Evolutionary conservation across 92 coral and sea anemone species (phyloP).

Genomic region (Bergia sp.): DNA sequence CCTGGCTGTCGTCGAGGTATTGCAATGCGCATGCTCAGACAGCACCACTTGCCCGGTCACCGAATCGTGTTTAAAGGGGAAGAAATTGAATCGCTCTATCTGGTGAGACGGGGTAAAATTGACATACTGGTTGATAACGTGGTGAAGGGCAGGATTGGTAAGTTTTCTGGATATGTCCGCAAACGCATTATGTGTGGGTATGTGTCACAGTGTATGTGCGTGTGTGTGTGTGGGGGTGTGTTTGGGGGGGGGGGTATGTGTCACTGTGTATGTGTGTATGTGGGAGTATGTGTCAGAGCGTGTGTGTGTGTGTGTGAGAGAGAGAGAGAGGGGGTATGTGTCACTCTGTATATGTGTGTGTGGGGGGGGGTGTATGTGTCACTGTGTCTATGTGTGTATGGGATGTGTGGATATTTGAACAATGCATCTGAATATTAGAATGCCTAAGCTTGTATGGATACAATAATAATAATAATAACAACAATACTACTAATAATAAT

Average conservation of each 20-base stretch:
- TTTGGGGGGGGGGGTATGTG: not conserved
- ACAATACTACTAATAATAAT: no score
- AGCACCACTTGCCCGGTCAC: slow-evolving; percentile 93
- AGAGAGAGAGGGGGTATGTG: no score
- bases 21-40: slow-evolving; percentile 90
- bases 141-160: slow-evolving; percentile 78
- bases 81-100: slow-evolving; percentile 81
- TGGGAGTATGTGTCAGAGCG: not conserved
- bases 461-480: not conserved
- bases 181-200: no score
- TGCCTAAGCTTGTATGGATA: not conserved
- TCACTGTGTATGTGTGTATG: not conserved
- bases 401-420: not conserved
- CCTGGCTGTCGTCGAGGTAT: slow-evolving; percentile 81
- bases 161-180: not conserved
- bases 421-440: not conserved
- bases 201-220: not conserved
- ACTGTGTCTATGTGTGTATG: not conserved
- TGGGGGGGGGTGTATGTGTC: not conserved
- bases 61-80: slow-evolving; percentile 87
- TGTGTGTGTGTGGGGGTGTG: not conserved
- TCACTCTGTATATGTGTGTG: not conserved
- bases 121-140: slow-evolving; percentile 73
- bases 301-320: not conserved
- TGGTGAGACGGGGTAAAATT: slow-evolving; percentile 87